Evolutionary conservation across 2,797 vertebrate species (phyloP).

Genomic region (Brachyrhaphis roseni): DNA sequence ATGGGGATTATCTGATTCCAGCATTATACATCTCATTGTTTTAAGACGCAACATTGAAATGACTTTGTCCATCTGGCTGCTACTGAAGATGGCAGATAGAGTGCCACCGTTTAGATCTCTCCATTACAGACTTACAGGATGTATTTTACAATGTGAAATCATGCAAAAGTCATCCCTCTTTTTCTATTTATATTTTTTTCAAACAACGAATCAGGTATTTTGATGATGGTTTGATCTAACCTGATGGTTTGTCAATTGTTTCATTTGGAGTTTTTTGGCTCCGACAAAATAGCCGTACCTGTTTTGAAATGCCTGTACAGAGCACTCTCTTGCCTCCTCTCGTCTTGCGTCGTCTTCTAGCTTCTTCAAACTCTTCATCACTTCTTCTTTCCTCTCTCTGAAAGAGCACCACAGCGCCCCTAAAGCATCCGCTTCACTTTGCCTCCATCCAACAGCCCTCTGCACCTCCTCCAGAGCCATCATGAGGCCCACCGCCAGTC

Average conservation of each 20-base stretch:
- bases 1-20: conserved; percentile 53
- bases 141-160: conserved; percentile 2
- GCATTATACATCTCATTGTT: conserved; percentile 31
- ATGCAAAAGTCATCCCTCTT: background rate
- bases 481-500: conserved; percentile 74
- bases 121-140: conserved; percentile 11
- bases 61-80: conserved; percentile 25
- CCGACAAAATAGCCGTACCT: conserved; percentile 79
- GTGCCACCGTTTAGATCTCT: conserved; percentile 6
- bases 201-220: background rate
- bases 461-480: conserved; percentile 86
- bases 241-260: background rate
- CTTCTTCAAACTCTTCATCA: conserved; percentile 87
- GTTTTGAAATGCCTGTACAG: conserved; percentile 88
- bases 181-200: background rate
- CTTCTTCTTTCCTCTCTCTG: conserved; percentile 85
- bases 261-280: background rate
- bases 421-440: conserved; percentile 90
- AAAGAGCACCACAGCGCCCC: conserved; percentile 85
- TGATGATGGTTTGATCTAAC: background rate
- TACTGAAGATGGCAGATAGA: conserved; percentile 1
- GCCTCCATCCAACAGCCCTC: conserved; percentile 85
- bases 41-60: conserved; percentile 31
- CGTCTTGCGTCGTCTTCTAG: conserved; percentile 84
- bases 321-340: conserved; percentile 83